Percentiles rank a stretch among this genome's conserved stretches.
Conservation (phyloP, 1,140 invertebrate species). For the Cyclina sinensis region DNA sequence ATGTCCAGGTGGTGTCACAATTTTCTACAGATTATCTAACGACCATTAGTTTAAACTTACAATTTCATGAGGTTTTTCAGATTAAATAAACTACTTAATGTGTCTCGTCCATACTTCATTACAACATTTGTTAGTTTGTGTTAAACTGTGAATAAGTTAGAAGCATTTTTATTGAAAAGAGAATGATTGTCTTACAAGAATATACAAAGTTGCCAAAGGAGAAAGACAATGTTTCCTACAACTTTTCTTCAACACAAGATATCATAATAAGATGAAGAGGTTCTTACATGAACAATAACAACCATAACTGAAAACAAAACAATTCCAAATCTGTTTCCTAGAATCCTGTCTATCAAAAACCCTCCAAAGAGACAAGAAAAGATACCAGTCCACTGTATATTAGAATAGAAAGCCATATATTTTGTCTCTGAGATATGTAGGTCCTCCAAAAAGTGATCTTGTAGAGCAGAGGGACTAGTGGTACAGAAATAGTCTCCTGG, state of each 20-base stretch:
- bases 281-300: neutral
- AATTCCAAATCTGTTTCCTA: neutral
- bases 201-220: no score
- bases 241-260: no score
- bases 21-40: neutral
- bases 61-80: neutral
- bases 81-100: neutral
- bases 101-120: no score
- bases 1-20: neutral
- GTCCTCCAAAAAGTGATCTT: conserved; percentile 40
- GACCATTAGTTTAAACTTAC: no score
- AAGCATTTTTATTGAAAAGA: no score
- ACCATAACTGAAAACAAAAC: conserved; percentile 6
- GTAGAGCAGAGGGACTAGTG: conserved; percentile 30
- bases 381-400: conserved; percentile 38
- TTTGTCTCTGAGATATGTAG: conserved; percentile 45
- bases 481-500: conserved; percentile 44
- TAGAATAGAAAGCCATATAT: conserved; percentile 54
- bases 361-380: conserved; percentile 49
- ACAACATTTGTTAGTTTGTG: no score
- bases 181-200: no score
- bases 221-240: no score
- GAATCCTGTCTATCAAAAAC: conserved; percentile 35
- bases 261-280: no score
- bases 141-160: no score